Evolutionary conservation across 2,113 vertebrate genomes (phyloP).

Genomic region (Bos indicus): DNA sequence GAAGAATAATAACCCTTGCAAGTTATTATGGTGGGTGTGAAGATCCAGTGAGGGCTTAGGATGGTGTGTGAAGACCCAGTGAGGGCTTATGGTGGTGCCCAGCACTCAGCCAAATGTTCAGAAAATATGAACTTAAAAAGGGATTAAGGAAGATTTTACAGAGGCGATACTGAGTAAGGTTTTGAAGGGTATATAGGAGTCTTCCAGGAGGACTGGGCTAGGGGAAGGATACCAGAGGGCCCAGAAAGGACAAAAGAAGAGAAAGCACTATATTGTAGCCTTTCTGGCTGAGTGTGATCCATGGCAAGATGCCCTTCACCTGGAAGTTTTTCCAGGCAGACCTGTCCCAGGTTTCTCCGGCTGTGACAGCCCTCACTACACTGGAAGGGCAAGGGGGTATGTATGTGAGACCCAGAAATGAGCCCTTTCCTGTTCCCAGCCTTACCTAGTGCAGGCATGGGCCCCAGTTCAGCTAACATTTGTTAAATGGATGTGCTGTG

Average conservation of each 20-base stretch:
- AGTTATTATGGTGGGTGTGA: neutral
- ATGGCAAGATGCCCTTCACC: neutral
- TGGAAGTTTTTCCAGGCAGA: neutral
- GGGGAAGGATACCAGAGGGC: neutral
- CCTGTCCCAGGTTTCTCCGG: neutral
- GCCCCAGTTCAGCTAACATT: neutral
- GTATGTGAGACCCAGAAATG: neutral
- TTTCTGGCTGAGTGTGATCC: neutral
- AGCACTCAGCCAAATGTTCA: neutral
- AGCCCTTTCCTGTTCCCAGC: neutral
- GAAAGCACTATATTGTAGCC: neutral
- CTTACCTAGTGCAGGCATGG: neutral
- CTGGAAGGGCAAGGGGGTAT: neutral
- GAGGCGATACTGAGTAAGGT: neutral
- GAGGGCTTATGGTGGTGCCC: neutral
- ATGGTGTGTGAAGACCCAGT: neutral
- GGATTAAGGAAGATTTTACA: neutral
- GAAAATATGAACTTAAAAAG: neutral
- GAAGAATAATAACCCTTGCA: neutral
- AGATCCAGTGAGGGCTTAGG: neutral
- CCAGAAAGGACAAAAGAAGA: neutral
- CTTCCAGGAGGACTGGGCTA: neutral
- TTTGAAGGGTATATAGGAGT: neutral
- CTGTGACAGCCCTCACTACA: neutral
- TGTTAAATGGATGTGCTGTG: neutral